Conservation (phyloP, 1,140 invertebrate species). For the Trachymyrmex cornetzi region DNA sequence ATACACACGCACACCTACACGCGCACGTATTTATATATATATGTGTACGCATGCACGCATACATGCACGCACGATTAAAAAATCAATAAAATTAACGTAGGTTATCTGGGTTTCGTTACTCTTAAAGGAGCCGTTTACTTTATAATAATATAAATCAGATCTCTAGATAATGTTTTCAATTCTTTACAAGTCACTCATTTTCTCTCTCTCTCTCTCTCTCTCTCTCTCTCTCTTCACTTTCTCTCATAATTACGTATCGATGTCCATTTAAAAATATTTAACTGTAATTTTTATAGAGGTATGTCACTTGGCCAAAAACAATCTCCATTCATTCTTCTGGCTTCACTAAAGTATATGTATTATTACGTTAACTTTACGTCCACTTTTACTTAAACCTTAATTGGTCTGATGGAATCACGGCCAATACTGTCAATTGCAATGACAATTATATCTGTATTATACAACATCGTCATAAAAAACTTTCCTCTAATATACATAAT, state of each 20-base stretch:
- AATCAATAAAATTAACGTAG: conserved; percentile 41
- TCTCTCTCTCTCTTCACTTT: neutral
- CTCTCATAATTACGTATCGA: neutral
- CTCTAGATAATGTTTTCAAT: conserved; percentile 8
- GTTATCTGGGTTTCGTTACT: neutral
- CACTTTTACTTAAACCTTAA: conserved; percentile 23
- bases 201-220: neutral
- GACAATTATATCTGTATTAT: conserved; percentile 12
- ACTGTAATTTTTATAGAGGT: conserved; percentile 16
- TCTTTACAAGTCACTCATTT: neutral
- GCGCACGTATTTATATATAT: neutral
- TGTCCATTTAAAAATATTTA: conserved; percentile 30
- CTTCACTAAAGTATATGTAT: neutral
- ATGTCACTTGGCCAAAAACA: conserved; percentile 32
- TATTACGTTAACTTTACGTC: neutral
- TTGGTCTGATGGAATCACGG: conserved; percentile 14
- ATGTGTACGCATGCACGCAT: neutral
- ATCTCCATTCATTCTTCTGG: neutral
- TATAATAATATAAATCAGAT: conserved; percentile 28
- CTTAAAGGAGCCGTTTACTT: conserved; percentile 3
- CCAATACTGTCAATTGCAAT: neutral
- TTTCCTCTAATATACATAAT: conserved; percentile 28
- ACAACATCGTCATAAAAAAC: conserved; percentile 25
- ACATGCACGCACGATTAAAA: neutral
- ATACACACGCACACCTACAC: neutral